Evolutionary conservation across 2,797 vertebrate genomes (phyloP).

Genomic region (Myotis myotis): DNA sequence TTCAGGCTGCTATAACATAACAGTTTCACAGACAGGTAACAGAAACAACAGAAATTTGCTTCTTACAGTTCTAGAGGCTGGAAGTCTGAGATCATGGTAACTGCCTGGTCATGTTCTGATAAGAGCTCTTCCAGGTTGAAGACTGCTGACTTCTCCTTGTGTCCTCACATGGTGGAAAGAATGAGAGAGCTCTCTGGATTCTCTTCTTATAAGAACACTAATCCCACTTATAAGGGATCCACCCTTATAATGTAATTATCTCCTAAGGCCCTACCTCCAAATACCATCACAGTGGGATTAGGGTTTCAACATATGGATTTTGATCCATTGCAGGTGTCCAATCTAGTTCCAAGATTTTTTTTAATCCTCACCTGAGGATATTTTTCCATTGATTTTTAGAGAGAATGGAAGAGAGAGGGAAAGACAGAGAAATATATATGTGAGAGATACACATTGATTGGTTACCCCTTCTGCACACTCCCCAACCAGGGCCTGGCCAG

Average conservation of each 20-base stretch:
- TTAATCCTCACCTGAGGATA: no score
- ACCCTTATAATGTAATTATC: neutral
- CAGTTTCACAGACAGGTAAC: neutral
- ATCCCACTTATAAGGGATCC: neutral
- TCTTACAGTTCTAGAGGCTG: neutral
- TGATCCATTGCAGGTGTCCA: no score
- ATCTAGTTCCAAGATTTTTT: neutral
- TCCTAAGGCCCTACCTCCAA: neutral
- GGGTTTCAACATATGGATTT: neutral
- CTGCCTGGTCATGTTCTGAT: neutral
- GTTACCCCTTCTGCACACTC: no score
- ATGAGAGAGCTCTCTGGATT: neutral
- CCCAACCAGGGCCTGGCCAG: no score
- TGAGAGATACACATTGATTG: no score
- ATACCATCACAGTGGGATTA: neutral
- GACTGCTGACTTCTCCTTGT: neutral
- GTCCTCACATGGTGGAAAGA: neutral
- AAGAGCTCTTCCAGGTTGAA: neutral
- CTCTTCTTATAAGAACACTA: neutral
- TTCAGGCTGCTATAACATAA: neutral
- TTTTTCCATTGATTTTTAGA: no score
- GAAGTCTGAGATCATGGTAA: neutral
- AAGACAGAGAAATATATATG: no score
- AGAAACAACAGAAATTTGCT: neutral
- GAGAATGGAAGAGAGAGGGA: no score